Evolutionary conservation across 2,113 vertebrate species (phyloP), one percentile per base, ranked within the genome.

Genomic region (Edolisoma coerulescens): DNA sequence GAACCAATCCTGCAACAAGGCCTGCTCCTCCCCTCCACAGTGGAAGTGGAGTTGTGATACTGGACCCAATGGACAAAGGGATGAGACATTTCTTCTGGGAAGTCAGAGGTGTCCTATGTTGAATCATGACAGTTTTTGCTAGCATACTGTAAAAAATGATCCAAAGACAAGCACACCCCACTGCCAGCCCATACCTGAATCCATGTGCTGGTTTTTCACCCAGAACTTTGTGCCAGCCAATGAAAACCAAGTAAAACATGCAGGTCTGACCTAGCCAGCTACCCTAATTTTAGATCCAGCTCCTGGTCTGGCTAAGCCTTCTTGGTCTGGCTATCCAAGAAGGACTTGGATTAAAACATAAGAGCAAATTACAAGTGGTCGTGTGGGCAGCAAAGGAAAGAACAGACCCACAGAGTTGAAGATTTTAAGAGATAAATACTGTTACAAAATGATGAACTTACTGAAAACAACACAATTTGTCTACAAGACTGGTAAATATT

Each of bases 401-500:
- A 82, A 47, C 22, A 68, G 65, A 93, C 33, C 42, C 68, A 79
- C 19, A 59, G 56, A 80, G 57, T 1, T 27, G 44, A 92, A 67
- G 63, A 68, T 70, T 68, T 53, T 41, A 77, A 90, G 61, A 90
- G 44, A 82, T 63, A 61, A 82, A 67, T 39, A 94, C 70, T 52
- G 47, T 78, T 90, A 86, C 13, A 90, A 86, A 95, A 87, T 30
- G 2, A 91, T 44, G 96, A 77, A 65, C 87, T 87, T 86, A 84
- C 74, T 84, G 71, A 88, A 84, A 95, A 64, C 44, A 82, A 95
- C n/a, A 16, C 37, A 27, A 47, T 39, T 65, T 49, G 87, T 52
- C 54, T 80, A 92, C 56, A 64, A 89, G 81, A 74, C 84, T 59
- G 88, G 94, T 90, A 96, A 93, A 91, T 91, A 90, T 82, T 93